These are phyloP conservation scores for Pelvicachromis taeniatus DNA, from an alignment of 2,113 vertebrate species.

Conservation along the genomic window DNA sequence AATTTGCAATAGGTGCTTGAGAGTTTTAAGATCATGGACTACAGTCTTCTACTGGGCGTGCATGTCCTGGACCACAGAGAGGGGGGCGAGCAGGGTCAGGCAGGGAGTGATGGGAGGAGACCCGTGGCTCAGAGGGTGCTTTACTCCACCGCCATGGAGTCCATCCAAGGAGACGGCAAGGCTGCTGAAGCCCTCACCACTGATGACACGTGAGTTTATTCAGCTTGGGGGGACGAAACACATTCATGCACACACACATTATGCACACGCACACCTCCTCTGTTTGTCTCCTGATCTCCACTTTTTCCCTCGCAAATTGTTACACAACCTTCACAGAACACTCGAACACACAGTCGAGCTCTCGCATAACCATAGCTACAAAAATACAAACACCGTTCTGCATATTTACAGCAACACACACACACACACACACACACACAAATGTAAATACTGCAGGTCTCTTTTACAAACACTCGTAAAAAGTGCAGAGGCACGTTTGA, in stretches of 20 bases:
- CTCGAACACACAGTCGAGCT: neutral
- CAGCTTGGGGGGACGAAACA: neutral
- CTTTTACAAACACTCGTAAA: constrained; percentile 42
- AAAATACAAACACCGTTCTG: constrained; percentile 47
- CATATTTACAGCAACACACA: constrained; percentile 13
- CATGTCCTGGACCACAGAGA: constrained; percentile 86
- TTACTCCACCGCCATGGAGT: constrained; percentile 97
- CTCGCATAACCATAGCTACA: constrained; percentile 52
- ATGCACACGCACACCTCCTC: constrained; percentile 26
- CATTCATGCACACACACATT: neutral
- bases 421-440: neutral
- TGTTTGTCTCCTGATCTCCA: neutral
- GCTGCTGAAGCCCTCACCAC: constrained; percentile 80
- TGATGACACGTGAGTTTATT: constrained; percentile 86
- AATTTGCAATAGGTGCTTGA: constrained; percentile 83
- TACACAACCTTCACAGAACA: constrained; percentile 20
- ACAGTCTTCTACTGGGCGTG: constrained; percentile 92
- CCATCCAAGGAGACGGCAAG: constrained; percentile 94
- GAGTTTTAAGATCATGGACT: constrained; percentile 99
- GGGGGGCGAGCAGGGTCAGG: constrained; percentile 78
- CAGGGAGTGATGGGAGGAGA: constrained; percentile 77
- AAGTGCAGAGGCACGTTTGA: neutral
- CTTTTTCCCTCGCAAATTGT: constrained; percentile 13
- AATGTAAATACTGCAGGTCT: constrained; percentile 18
- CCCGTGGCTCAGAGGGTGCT: constrained; percentile 88